Percentiles rank a stretch among this genome's conserved stretches.
Evolutionary conservation across 2,888 invertebrate genomes (phyloP).

Genomic region (Cynaeus angustus): DNA sequence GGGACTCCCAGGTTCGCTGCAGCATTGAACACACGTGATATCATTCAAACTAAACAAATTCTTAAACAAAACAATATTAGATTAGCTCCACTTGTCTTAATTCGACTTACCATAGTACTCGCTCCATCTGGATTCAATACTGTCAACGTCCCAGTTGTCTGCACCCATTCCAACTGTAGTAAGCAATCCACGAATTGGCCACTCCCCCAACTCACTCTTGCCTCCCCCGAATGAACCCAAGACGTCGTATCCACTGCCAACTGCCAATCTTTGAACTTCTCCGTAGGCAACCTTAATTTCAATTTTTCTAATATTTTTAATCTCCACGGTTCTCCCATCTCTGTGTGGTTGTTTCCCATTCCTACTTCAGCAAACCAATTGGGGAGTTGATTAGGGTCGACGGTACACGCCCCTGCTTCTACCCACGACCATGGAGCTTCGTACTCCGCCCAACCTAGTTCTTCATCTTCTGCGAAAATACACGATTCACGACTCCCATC

Average conservation of each 20-base stretch:
- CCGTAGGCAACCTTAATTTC: constrained; percentile 72
- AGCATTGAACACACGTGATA: constrained; percentile 83
- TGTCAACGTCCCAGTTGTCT: constrained; percentile 77
- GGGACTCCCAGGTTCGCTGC: constrained; percentile 87
- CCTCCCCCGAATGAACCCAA: constrained; percentile 90
- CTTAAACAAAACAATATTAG: constrained; percentile 60
- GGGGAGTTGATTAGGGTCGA: constrained; percentile 83
- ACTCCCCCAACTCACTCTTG: constrained; percentile 72
- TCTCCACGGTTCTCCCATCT: constrained; percentile 84
- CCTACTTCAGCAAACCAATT: constrained; percentile 78
- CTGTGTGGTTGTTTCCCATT: constrained; percentile 71
- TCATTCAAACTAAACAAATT: constrained; percentile 83
- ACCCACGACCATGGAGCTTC: constrained; percentile 87
- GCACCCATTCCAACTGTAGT: constrained; percentile 88
- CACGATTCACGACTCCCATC: constrained; percentile 82
- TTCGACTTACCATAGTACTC: constrained; percentile 78
- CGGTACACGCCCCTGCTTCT: constrained; percentile 80
- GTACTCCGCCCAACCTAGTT: constrained; percentile 85
- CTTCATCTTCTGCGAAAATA: constrained; percentile 87
- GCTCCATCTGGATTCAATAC: constrained; percentile 86
- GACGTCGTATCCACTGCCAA: constrained; percentile 89
- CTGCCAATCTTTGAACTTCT: constrained; percentile 74
- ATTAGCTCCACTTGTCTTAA: background rate
- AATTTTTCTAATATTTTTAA: constrained; percentile 81
- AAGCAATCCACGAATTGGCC: constrained; percentile 83